Base-by-base conservation (phyloP, 2,797 vertebrate genomes). In the Sebastes cheni region DNA sequence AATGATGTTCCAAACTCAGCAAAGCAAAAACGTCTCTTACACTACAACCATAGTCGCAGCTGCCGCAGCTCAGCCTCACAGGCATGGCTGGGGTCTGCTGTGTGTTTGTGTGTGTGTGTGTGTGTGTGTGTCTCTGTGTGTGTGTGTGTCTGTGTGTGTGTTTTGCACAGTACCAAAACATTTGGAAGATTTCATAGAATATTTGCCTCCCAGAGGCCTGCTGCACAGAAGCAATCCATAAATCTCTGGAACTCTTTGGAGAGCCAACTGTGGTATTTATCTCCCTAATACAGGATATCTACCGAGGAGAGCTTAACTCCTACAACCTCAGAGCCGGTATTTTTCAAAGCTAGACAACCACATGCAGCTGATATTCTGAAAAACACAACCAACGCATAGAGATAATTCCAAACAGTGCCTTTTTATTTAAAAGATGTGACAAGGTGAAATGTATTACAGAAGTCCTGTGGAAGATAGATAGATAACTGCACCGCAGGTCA, bases 191-290 rank as follows among this genome's bases (percentile, higher is more conserved):
- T 86, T 85, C 52, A 75, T 85, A 84, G 72, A 86, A 72, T 85
- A 82, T 88, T 89, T 87, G 75, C 72, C 73, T 86, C 78, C 85
- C 82, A 71, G 80, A 85, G 80, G 83, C 83, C 81, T 78, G 73
- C 80, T 72, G 65, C 80, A 88, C 84, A 64, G 75, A 87, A 58
- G 85, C 82, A 79, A 90, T 91, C 81, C 87, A 89, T 91, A 92
- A 89, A 90, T 88, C 88, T 87, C 71, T 65, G 70, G 29, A 88
- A 88, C 36, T 87, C 84, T 85, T 75, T 65, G 69, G 80, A 89
- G 87, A 91, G 76, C 79, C 82, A 84, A 76, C 89, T 82, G 84
- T 89, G 66, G 79, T 89, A 85, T 92, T 92, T 92, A 91, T 91
- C 91, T 90, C 72, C 80, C 73, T 84, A 84, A 90, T 89, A 77